Evolutionary conservation across 2,113 vertebrate species (phyloP).

Genomic region (Chionodraco myersi): DNA sequence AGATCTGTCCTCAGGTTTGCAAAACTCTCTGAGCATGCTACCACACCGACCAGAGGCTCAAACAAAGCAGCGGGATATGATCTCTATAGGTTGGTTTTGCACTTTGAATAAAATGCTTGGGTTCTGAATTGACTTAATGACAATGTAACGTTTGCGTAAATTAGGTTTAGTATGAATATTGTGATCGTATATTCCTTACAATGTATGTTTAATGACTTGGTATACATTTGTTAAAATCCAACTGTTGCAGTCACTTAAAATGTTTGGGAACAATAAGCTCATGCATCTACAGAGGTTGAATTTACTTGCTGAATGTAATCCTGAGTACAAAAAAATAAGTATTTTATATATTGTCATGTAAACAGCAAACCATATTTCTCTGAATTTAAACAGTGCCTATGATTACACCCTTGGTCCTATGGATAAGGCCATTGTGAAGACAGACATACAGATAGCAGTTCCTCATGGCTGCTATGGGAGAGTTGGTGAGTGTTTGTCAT

Average conservation of each 20-base stretch:
- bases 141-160: too few species aligned
- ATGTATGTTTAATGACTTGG: too few species aligned
- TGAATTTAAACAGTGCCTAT: constrained; percentile 86
- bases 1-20: constrained; percentile 83
- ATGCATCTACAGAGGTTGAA: neutral
- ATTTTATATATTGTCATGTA: accelerated
- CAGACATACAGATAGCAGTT: constrained; percentile 95
- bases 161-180: too few species aligned
- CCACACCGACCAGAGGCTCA: constrained; percentile 88
- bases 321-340: neutral
- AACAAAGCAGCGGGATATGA: constrained; percentile 92
- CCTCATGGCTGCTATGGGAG: constrained; percentile 93
- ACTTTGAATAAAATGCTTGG: neutral
- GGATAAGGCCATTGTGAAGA: constrained; percentile 94
- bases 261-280: neutral
- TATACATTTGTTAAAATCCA: neutral
- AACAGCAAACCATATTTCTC: neutral
- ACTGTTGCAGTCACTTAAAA: neutral
- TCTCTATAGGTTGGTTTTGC: constrained; percentile 90
- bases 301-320: neutral
- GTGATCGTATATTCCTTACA: too few species aligned
- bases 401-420: constrained; percentile 88
- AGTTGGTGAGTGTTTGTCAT: constrained; percentile 87
- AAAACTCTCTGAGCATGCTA: constrained; percentile 90
- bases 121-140: too few species aligned